Conservation (phyloP, 2,888 invertebrate species). For the Dyspetes luteomarginatus region DNA sequence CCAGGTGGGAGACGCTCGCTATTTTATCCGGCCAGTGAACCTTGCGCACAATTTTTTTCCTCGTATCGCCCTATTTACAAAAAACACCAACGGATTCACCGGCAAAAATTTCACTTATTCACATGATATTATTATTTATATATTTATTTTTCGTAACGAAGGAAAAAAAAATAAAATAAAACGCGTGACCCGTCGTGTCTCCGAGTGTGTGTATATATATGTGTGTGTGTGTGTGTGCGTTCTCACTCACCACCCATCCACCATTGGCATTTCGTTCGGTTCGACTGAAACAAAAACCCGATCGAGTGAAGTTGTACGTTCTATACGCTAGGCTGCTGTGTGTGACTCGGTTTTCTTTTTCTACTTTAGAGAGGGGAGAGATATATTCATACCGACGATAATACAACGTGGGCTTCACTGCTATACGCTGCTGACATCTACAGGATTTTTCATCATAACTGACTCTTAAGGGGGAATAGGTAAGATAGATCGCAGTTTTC, state of each 20-base stretch:
- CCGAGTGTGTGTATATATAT: no score
- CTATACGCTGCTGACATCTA: neutral
- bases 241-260: conserved; percentile 68
- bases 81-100: conserved; percentile 54
- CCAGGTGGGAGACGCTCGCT: conserved; percentile 64
- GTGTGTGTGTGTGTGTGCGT: no score
- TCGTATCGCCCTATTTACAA: conserved; percentile 56
- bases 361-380: neutral
- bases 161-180: conserved; percentile 1
- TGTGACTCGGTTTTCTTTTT: neutral
- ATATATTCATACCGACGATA: neutral
- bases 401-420: neutral
- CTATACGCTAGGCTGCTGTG: neutral
- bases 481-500: neutral
- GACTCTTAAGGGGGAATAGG: neutral
- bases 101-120: conserved; percentile 57
- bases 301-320: conserved; percentile 60
- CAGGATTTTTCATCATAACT: no score
- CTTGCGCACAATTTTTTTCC: conserved; percentile 45
- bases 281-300: conserved; percentile 68
- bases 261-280: conserved; percentile 68
- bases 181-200: conserved; percentile 52
- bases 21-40: conserved; percentile 62
- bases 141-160: conserved; percentile 17
- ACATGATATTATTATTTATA: conserved; percentile 62